phyloP scores from a whole-genome alignment of 2,888 invertebrate species.

The Polylopha cassiicola region DNA sequence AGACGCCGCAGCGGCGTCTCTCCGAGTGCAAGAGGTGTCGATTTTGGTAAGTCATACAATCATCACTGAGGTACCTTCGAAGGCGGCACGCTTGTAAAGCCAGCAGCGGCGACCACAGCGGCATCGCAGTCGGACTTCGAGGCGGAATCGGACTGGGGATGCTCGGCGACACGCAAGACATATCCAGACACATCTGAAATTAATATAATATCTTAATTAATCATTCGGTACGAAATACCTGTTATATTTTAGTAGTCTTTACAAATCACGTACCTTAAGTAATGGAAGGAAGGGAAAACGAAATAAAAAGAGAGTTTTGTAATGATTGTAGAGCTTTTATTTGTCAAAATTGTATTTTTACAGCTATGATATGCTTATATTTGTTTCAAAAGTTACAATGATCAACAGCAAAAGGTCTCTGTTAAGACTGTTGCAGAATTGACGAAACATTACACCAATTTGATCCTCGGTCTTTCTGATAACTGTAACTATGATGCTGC shows the following conservation, averaged over 20 bases:
- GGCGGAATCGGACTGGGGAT: constrained; percentile 53
- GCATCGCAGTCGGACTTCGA: constrained; percentile 56
- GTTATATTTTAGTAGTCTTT: too few relatives aligned
- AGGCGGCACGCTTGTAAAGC: constrained; percentile 69
- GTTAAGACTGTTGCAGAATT: constrained; percentile 65
- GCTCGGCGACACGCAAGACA: constrained; percentile 54
- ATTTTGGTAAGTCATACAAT: constrained; percentile 67
- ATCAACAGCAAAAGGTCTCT: constrained; percentile 76
- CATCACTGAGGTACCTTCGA: constrained; percentile 70
- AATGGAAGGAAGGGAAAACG: too few relatives aligned
- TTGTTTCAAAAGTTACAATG: constrained; percentile 81
- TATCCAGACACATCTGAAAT: constrained; percentile 71
- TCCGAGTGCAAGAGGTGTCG: constrained; percentile 58
- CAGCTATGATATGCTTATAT: constrained; percentile 96
- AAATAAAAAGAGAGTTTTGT: constrained; percentile 57
- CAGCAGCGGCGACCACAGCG: constrained; percentile 67
- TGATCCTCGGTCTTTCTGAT: constrained; percentile 58
- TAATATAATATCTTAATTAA: constrained; percentile 10
- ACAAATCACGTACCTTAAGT: too few relatives aligned
- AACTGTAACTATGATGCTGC: constrained; percentile 49
- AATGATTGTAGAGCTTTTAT: constrained; percentile 84
- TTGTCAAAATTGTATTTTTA: constrained; percentile 90
- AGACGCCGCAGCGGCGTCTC: constrained; percentile 85
- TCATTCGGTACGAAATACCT: not conserved
- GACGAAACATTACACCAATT: constrained; percentile 66